phyloP scores from a whole-genome alignment of 2,797 vertebrate species.

The Coregonus sp. region DNA sequence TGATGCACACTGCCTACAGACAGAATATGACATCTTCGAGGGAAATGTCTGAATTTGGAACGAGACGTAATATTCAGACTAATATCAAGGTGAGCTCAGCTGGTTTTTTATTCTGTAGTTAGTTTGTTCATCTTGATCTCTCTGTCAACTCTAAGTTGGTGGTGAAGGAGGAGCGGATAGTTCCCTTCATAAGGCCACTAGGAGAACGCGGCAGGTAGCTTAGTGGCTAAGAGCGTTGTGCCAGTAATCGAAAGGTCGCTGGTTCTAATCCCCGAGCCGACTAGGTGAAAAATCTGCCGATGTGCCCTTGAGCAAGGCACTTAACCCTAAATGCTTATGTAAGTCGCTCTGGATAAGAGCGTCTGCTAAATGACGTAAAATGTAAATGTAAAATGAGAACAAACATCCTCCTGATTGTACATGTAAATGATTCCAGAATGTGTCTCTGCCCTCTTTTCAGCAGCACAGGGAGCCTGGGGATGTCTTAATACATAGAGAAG shows the following conservation, averaged over 20 bases:
- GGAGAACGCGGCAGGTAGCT: too few species aligned
- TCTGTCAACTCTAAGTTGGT: conserved; percentile 43
- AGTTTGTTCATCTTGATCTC: conserved; percentile 73
- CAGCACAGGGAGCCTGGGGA: conserved; percentile 44
- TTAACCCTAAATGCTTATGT: too few species aligned
- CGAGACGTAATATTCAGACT: conserved; percentile 75
- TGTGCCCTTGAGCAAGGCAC: too few species aligned
- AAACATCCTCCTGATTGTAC: conserved; percentile 50
- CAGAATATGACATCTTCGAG: conserved; percentile 63
- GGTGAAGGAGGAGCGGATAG: conserved; percentile 47
- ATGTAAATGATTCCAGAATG: conserved; percentile 61
- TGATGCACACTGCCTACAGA: conserved; percentile 59
- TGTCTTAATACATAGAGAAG: conserved; percentile 25
- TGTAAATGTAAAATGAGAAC: too few species aligned
- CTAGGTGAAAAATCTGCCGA: too few species aligned
- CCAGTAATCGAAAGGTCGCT: too few species aligned
- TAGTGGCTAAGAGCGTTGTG: too few species aligned
- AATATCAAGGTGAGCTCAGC: conserved; percentile 74
- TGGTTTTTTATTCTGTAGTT: conserved; percentile 70
- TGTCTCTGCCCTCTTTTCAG: conserved; percentile 49
- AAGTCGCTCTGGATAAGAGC: too few species aligned
- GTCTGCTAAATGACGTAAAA: too few species aligned
- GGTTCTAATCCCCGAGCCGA: too few species aligned
- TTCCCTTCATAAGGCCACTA: conserved; percentile 37
- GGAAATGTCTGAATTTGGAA: conserved; percentile 75